Evolutionary conservation across 2,113 vertebrate genomes (phyloP).

Genomic region (Plectropomus leopardus): DNA sequence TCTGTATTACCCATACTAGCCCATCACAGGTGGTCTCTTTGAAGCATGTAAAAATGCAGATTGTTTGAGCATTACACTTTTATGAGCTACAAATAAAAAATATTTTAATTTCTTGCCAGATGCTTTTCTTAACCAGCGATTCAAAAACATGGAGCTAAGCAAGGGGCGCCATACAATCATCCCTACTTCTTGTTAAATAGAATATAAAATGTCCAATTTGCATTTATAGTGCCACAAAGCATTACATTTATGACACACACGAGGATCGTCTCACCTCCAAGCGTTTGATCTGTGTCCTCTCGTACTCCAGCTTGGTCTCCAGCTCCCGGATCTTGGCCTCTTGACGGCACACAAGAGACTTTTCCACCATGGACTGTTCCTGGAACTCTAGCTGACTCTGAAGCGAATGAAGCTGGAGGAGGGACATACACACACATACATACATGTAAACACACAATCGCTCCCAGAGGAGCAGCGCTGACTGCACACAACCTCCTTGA

Average conservation of each 20-base stretch:
- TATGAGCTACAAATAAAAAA: background rate
- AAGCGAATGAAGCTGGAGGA: conserved; percentile 91
- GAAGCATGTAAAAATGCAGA: background rate
- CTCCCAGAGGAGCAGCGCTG: background rate
- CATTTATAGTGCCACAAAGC: background rate
- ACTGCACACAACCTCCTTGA: conserved; percentile 17
- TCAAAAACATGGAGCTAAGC: background rate
- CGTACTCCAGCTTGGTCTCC: conserved; percentile 97
- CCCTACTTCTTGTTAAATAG: background rate
- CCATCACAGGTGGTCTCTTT: background rate
- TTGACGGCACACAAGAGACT: conserved; percentile 96
- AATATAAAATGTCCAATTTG: conserved; percentile 14
- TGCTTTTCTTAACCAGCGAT: no score
- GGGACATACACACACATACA: conserved; percentile 28
- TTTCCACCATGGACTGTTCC: conserved; percentile 99
- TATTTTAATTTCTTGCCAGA: background rate
- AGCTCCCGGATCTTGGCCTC: conserved; percentile 99
- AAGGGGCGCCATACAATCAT: background rate
- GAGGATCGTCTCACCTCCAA: conserved; percentile 89
- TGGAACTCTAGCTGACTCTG: conserved; percentile 97
- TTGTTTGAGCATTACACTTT: background rate
- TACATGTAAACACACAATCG: conserved; percentile 15
- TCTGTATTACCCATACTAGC: no score
- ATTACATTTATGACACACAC: conserved; percentile 1
- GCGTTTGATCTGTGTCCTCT: conserved; percentile 95